A percentile compares a stretch with the other conserved stretches of the same genome.
Conservation (phyloP, 2,888 invertebrate species). For the Zaprionus lineosus region DNA sequence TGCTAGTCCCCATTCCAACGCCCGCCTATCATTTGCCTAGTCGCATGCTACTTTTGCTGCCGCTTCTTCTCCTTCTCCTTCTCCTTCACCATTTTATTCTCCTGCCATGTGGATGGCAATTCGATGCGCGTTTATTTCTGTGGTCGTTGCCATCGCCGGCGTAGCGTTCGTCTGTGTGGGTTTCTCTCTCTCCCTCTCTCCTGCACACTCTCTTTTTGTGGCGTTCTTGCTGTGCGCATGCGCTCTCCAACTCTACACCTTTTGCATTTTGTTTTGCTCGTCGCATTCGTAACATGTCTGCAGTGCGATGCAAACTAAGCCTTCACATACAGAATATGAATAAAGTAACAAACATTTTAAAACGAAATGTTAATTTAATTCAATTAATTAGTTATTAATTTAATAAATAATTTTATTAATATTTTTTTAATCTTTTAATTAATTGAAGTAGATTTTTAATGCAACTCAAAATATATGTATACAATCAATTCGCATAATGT, state of each 20-base stretch:
- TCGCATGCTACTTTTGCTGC: neutral
- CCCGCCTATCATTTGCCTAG: neutral
- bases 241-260: conserved; percentile 66
- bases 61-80: neutral
- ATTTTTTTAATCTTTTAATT: neutral
- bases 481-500: no score
- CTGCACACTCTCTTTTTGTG: neutral
- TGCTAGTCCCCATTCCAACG: conserved; percentile 37
- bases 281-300: conserved; percentile 66
- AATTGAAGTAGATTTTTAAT: neutral
- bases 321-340: neutral
- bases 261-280: conserved; percentile 66
- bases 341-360: neutral
- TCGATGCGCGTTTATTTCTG: conserved; percentile 51
- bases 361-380: neutral
- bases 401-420: neutral
- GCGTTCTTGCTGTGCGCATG: conserved; percentile 48
- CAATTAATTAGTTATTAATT: neutral
- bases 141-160: conserved; percentile 54
- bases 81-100: conserved; percentile 11
- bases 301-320: neutral
- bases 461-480: neutral
- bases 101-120: conserved; percentile 51
- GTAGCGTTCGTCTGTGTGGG: conserved; percentile 4
- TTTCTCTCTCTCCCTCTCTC: conserved; percentile 10